These are phyloP conservation scores for Cheilosia urbana DNA, from an alignment of 2,888 invertebrate species.

Conservation along the genomic window DNA sequence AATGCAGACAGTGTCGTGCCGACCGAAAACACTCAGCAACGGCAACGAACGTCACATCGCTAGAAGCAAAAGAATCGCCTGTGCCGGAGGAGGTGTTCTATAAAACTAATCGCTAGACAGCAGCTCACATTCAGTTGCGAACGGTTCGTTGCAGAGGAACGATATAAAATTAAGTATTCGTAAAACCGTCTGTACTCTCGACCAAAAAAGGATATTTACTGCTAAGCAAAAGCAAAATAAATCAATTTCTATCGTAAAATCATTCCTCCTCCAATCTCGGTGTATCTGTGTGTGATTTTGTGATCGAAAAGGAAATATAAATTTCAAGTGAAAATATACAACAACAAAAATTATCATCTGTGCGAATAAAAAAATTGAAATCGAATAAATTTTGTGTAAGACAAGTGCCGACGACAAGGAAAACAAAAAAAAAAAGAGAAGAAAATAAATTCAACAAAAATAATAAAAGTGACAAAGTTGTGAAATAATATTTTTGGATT, in stretches of 20 bases:
- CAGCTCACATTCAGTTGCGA: slow-evolving; percentile 83
- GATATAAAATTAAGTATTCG: slow-evolving; percentile 40
- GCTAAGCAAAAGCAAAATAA: slow-evolving; percentile 7
- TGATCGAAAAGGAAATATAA: slow-evolving; percentile 32
- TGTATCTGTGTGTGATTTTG: slow-evolving; percentile 51
- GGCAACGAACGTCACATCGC: slow-evolving; percentile 56
- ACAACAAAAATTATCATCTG: slow-evolving; percentile 8
- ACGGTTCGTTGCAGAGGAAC: slow-evolving; percentile 81
- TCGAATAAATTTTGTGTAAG: slow-evolving; percentile 38
- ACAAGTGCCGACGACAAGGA: slow-evolving; percentile 43
- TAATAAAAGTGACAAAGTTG: slow-evolving; percentile 46
- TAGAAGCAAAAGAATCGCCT: slow-evolving; percentile 76
- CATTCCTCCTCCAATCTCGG: slow-evolving; percentile 45
- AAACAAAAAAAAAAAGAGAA: slow-evolving; percentile 16
- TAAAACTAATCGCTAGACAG: slow-evolving; percentile 82
- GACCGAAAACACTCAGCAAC: slow-evolving; percentile 50
- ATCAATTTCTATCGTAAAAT: slow-evolving; percentile 18
- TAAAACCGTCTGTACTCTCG: slow-evolving; percentile 41
- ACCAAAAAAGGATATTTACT: slow-evolving; percentile 54
- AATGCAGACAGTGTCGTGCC: slow-evolving; percentile 63
- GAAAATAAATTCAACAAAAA: background rate
- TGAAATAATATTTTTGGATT: slow-evolving; percentile 67
- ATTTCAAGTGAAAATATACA: slow-evolving; percentile 40
- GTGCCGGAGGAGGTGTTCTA: slow-evolving; percentile 81
- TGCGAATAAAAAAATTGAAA: slow-evolving; percentile 45